Base-by-base conservation (phyloP, 2,797 vertebrate species). In the Menidia menidia region DNA sequence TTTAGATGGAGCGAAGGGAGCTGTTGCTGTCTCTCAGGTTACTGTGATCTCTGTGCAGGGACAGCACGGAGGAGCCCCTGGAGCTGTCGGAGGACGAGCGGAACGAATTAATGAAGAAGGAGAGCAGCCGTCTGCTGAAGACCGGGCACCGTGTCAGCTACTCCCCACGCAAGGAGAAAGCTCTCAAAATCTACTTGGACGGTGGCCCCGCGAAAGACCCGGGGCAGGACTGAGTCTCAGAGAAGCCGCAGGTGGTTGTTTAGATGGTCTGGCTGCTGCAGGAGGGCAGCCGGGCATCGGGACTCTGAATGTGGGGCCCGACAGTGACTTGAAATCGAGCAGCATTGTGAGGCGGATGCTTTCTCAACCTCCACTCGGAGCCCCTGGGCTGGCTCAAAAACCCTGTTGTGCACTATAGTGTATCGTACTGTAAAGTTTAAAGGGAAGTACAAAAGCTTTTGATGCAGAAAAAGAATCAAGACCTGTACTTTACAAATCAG, bases 131-230 rank as follows among this genome's bases (percentile, higher is more conserved):
- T n/a, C 95, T 99, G 85, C 96, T 99, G 73, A 99, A 98, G 90
- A 99, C 97, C 0, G 98, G 98, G 83, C 97, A 99, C 81, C 96
- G 97, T 2, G 96, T 99, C 87, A 98, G 96, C 71, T 99, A 98
- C 93, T 99, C 98, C 2, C 98, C 98, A 30, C 97, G 97, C 80
- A 99, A 99, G 89, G 98, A 99, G 92, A 99, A 99, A 85, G 98
- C 98, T 88, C 96, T 99, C 69, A 99, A 99, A 93, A 99, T 99
- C 92, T 99, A 99, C 91, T 93, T 99, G 92, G 97, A 99, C 12
- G 97, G 98, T 71, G 97, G 96, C 55, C 96, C 97, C 68, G 94
- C 94, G 90, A 99, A 97, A 94, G 98, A 99, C 90, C 86, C 94
- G 56, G 95, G 95, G 81, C 98, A 97, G 92, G 97, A 99, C 94